Evolutionary conservation across 2,888 invertebrate species (phyloP).

Genomic region (Eupsilia transversa): DNA sequence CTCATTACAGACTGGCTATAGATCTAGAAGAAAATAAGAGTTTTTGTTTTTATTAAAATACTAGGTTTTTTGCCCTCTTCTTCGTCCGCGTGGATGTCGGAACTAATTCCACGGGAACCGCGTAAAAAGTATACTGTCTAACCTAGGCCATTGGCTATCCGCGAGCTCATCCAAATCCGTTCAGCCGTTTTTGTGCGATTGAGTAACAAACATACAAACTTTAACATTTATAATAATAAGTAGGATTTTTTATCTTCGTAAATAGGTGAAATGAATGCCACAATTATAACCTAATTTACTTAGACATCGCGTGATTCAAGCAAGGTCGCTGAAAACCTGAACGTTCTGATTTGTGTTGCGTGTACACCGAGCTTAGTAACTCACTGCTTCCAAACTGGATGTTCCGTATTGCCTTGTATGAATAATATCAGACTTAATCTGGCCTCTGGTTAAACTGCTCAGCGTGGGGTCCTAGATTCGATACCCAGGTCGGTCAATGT

Average conservation of each 20-base stretch:
- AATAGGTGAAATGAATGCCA: slow-evolving; percentile 16
- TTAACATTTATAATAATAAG: neutral
- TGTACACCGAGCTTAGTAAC: slow-evolving; percentile 26
- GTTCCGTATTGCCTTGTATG: slow-evolving; percentile 45
- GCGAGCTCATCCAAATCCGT: neutral
- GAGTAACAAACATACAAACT: neutral
- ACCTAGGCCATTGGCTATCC: neutral
- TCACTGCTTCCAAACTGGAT: slow-evolving; percentile 22
- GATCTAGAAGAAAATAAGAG: too few relatives aligned
- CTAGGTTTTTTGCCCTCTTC: too few relatives aligned
- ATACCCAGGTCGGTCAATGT: neutral
- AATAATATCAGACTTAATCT: slow-evolving; percentile 25
- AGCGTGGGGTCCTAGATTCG: neutral
- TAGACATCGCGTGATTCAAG: slow-evolving; percentile 38
- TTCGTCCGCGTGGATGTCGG: too few relatives aligned
- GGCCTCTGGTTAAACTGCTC: slow-evolving; percentile 1
- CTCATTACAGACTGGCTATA: neutral
- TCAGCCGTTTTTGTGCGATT: neutral
- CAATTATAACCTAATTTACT: slow-evolving; percentile 36
- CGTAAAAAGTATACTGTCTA: neutral
- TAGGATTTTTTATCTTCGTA: neutral
- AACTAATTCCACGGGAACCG: neutral
- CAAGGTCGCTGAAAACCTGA: slow-evolving; percentile 42
- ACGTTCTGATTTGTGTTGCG: slow-evolving; percentile 43
- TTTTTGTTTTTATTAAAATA: too few relatives aligned